Conservation (phyloP, 2,113 vertebrate species). For the Leiothrix lutea region DNA sequence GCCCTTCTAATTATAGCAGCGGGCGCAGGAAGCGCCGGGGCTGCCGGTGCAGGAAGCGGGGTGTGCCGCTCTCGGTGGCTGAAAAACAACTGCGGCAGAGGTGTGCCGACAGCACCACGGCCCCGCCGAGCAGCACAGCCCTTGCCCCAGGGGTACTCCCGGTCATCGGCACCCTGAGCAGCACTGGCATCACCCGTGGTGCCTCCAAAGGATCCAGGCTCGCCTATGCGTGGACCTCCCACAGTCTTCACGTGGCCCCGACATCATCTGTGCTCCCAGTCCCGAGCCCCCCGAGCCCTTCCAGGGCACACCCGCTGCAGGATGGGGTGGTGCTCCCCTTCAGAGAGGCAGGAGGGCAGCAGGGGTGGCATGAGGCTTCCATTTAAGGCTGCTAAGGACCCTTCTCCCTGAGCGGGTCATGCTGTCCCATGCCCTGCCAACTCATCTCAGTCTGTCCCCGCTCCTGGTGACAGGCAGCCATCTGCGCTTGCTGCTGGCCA, state of each 20-base stretch:
- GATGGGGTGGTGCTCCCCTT: neutral
- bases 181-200: neutral
- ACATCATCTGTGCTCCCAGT: neutral
- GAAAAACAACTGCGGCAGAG: neutral
- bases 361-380: neutral
- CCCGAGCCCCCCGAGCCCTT: rapidly evolving
- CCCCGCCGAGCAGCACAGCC: neutral
- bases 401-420: neutral
- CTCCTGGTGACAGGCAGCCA: neutral
- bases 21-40: neutral
- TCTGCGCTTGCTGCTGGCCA: neutral
- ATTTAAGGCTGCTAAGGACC: neutral
- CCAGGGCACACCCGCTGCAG: neutral
- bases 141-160: rapidly evolving
- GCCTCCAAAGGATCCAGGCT: neutral
- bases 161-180: neutral
- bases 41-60: constrained; percentile 2
- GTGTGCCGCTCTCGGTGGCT: neutral
- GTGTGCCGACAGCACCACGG: neutral
- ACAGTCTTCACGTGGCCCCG: rapidly evolving
- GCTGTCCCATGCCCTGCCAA: neutral
- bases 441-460: rapidly evolving
- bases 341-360: neutral
- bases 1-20: neutral
- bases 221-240: rapidly evolving